phyloP scores from a whole-genome alignment of 2,888 invertebrate genomes.

The Pyralis farinalis region DNA sequence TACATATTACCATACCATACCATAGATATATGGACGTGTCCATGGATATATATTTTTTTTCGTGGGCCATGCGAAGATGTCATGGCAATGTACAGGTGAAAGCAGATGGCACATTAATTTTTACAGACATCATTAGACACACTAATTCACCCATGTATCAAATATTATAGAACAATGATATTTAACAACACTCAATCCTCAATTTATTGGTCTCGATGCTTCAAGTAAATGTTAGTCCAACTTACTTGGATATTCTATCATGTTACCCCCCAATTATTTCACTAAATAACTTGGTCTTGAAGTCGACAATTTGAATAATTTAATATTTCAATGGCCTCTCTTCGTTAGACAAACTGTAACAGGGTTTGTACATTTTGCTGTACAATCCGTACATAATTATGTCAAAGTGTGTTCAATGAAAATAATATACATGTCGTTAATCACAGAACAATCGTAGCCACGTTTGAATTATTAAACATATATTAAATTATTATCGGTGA shows the following conservation, averaged over 20 bases:
- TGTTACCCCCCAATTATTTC: slow-evolving; percentile 26
- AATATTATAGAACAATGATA: slow-evolving; percentile 29
- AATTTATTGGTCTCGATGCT: slow-evolving; percentile 37
- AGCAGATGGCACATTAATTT: slow-evolving; percentile 73
- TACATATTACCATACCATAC: slow-evolving; percentile 45
- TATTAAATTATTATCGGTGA: slow-evolving; percentile 22
- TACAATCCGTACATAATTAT: slow-evolving; percentile 62
- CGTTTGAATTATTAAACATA: slow-evolving; percentile 33
- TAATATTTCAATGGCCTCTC: slow-evolving; percentile 24
- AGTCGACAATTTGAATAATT: slow-evolving; percentile 46
- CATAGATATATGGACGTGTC: slow-evolving; percentile 56
- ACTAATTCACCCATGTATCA: slow-evolving; percentile 40
- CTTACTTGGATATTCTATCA: slow-evolving; percentile 23
- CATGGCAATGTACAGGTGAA: slow-evolving; percentile 60
- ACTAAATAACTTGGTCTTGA: slow-evolving; percentile 63
- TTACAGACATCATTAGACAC: slow-evolving; percentile 47
- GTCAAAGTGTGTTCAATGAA: slow-evolving; percentile 26
- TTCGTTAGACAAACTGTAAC: slow-evolving; percentile 38
- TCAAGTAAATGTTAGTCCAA: slow-evolving; percentile 22
- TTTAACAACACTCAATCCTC: slow-evolving; percentile 36
- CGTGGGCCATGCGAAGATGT: slow-evolving; percentile 38
- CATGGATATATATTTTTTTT: slow-evolving; percentile 36
- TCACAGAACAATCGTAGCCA: slow-evolving; percentile 71
- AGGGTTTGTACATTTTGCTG: slow-evolving; percentile 54
- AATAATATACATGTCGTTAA: slow-evolving; percentile 29